Percentiles rank a stretch among this genome's conserved stretches.
Evolutionary conservation across 2,113 vertebrate species (phyloP).

Genomic region (Casuarius casuarius): DNA sequence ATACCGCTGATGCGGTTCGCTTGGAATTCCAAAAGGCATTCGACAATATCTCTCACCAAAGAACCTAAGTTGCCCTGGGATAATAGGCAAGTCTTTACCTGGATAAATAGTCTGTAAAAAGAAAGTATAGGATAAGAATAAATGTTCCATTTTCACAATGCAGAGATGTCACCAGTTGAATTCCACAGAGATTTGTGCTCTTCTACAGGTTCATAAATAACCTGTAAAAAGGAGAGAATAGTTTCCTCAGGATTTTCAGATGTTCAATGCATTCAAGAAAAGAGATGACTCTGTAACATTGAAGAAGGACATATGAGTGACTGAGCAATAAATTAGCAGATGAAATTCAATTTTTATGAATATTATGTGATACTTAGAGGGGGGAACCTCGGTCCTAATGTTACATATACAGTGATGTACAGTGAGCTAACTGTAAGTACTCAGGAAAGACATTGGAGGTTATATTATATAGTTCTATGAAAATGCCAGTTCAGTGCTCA

Average conservation of each 20-base stretch:
- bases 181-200: slow-evolving; percentile 30
- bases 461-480: background rate
- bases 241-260: background rate
- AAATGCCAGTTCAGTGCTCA: background rate
- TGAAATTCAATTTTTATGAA: background rate
- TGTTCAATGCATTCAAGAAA: slow-evolving; percentile 3
- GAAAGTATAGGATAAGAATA: slow-evolving; percentile 17
- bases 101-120: slow-evolving; percentile 1
- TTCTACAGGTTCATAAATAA: slow-evolving; percentile 13
- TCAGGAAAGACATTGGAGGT: background rate
- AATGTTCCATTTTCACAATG: slow-evolving; percentile 43
- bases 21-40: slow-evolving; percentile 25
- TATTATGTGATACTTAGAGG: background rate
- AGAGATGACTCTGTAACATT: background rate
- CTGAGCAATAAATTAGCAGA: slow-evolving; percentile 5
- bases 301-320: slow-evolving; percentile 16
- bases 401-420: background rate
- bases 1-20: background rate
- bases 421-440: background rate
- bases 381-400: background rate
- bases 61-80: slow-evolving; percentile 16
- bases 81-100: background rate
- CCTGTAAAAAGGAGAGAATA: background rate
- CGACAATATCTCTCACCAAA: slow-evolving; percentile 2
- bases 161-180: slow-evolving; percentile 6